Evolutionary conservation across 2,888 invertebrate genomes (phyloP), one percentile per base, ranked within the genome.

Genomic region (Amphipoea lucens): DNA sequence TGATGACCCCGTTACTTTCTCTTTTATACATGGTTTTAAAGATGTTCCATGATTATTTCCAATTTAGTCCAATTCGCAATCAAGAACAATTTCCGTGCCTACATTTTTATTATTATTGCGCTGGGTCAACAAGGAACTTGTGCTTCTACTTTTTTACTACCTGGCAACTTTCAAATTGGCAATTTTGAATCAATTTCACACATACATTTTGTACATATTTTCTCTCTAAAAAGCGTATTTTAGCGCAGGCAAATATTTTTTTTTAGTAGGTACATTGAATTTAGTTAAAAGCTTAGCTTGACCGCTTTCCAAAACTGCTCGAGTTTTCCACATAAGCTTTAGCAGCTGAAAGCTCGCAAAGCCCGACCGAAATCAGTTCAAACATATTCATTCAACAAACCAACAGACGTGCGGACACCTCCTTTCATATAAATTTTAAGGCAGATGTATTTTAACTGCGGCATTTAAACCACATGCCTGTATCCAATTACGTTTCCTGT

Each of bases 401-500:
- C 36, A 12, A 69, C 73, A 65, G 78, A 68, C 78, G 5, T 14
- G 57, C 75, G 40, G 42, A 78, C 75, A 74, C 75, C 73, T 85
- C 72, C 74, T 82, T 88, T 78, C 83, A 77, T 73, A 74, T 79
- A 17, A 79, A 74, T 76, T 68, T 65, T 76, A 48, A 69, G 60
- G 81, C 86, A 89, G 85, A 87, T 86, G 86, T 74, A 81, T 82
- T 87, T 84, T 81, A 86, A 87, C 79, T 78, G 72, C 81, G 65
- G 67, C 77, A 82, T 78, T 81, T 87, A 82, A 82, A 80, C 79
- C 81, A 70, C 85, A 84, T 83, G 79, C 75, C 78, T 84, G 75
- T 81, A 84, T 85, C 81, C 85, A 88, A 88, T 89, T 90, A 86
- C 82, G 80, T 89, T 91, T 91, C 90, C 90, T 89, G 88, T 87